Base-by-base conservation (phyloP, 2,888 invertebrate genomes). In the Helicoverpa assulta region DNA sequence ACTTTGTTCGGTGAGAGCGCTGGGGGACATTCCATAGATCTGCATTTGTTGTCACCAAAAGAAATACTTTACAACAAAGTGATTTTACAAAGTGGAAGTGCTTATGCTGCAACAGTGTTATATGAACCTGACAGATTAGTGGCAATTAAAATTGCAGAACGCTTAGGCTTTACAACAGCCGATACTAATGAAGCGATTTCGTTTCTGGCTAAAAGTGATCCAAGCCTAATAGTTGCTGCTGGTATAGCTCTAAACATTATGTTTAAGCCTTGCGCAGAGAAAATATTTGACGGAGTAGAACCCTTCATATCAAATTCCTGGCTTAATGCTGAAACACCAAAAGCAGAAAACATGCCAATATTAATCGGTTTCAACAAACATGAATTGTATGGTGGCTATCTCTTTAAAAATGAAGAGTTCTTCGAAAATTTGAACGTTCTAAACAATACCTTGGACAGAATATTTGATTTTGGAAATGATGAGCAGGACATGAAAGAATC, bases 1-100 rank as follows among this genome's bases (percentile, higher is more conserved):
- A 93, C 92, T 12, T 40, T 90, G 7, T 87, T 88, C 29, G 93
- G 93, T 0, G 61, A 81, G 57, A 92, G 92, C 61, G 89, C 92
- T 37, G 93, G 92, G 1, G 89, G 77, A 3, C 85, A 85, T 54
- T 87, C 91, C 5, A 73, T 91, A 8, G 92, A 91, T 73, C 75
- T 90, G 5, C 91, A 92, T 65, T 75, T 92, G 16, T 60, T 87
- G n/a, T 90, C 89, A 8, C 55, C 78, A 12, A 80, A 85, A 53
- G 87, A 90, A 62, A 85, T 74, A 21, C 37, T 90, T 5, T 93
- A 86, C 65, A 82, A 88, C 52, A 86, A 87, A 70, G 87, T 84
- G 21, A 91, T 92, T 10, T 53, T 91, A 16, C 88, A 92, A 73
- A 91, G 90, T 70, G 91, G 90, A 1, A 87, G 85, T 18, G 76